These are phyloP conservation scores for Trichacis sp. DNA, from an alignment of 2,888 invertebrate species.

Conservation along the genomic window DNA sequence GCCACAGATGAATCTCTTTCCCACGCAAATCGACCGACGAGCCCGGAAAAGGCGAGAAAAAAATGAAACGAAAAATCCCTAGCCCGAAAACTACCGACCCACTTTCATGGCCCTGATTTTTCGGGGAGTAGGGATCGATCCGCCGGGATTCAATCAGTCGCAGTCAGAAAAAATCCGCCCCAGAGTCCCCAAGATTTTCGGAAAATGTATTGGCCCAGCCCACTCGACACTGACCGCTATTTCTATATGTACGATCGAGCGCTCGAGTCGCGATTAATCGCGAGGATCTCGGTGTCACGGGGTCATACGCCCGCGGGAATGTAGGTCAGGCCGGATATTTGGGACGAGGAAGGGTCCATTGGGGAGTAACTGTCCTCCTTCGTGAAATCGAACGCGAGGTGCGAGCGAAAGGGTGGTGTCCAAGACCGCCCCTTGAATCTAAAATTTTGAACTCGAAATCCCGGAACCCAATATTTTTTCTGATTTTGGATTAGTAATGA, in stretches of 20 bases:
- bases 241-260: conserved; percentile 38
- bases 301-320: conserved; percentile 58
- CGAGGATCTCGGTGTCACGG: conserved; percentile 57
- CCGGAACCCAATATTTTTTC: no score
- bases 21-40: conserved; percentile 10
- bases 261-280: conserved; percentile 43
- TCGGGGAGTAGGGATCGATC: no score
- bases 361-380: conserved; percentile 41
- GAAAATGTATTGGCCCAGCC: conserved; percentile 31
- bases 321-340: conserved; percentile 61
- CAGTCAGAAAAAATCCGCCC: background rate
- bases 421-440: no score
- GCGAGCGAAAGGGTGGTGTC: background rate
- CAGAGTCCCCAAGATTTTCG: conserved; percentile 6
- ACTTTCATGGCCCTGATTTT: background rate
- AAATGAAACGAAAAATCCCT: background rate
- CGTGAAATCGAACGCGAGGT: conserved; percentile 25
- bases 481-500: no score
- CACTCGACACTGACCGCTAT: conserved; percentile 45
- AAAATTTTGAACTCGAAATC: no score
- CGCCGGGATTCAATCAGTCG: no score
- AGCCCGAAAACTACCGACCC: background rate
- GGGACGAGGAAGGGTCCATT: conserved; percentile 55
- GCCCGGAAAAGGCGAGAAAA: background rate
- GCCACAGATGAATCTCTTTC: conserved; percentile 19